Evolutionary conservation across 2,797 vertebrate genomes (phyloP).

Genomic region (Capromys pilorides): DNA sequence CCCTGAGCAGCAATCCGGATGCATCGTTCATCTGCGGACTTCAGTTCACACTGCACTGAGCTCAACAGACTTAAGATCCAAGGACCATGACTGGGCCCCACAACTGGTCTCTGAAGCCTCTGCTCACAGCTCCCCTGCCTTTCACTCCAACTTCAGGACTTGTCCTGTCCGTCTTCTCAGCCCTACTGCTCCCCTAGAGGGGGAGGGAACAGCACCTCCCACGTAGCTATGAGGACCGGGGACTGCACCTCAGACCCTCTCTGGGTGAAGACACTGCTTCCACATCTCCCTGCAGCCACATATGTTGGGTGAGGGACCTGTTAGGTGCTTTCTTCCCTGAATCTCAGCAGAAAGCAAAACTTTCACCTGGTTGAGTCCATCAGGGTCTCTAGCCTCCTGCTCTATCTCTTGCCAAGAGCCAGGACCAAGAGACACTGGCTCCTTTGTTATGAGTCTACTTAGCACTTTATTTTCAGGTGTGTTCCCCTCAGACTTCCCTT

Average conservation of each 20-base stretch:
- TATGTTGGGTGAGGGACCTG: not conserved
- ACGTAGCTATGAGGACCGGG: not conserved
- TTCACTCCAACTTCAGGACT: not conserved
- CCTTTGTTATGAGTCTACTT: not conserved
- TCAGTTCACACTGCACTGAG: conserved; percentile 4
- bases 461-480: not conserved
- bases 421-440: not conserved
- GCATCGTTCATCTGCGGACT: conserved; percentile 4
- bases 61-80: conserved; percentile 40
- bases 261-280: not conserved
- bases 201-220: not conserved
- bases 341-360: not conserved
- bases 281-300: not conserved
- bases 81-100: not conserved
- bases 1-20: not conserved
- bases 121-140: not conserved
- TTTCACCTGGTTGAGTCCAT: too few species aligned
- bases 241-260: not conserved
- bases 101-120: not conserved
- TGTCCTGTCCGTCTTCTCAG: not conserved
- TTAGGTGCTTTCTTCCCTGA: not conserved
- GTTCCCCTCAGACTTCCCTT: not conserved
- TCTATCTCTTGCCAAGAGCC: not conserved
- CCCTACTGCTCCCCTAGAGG: too few species aligned
- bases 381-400: not conserved